Evolutionary conservation across 1,140 invertebrate species (phyloP).

Genomic region (Vanessa atalanta): DNA sequence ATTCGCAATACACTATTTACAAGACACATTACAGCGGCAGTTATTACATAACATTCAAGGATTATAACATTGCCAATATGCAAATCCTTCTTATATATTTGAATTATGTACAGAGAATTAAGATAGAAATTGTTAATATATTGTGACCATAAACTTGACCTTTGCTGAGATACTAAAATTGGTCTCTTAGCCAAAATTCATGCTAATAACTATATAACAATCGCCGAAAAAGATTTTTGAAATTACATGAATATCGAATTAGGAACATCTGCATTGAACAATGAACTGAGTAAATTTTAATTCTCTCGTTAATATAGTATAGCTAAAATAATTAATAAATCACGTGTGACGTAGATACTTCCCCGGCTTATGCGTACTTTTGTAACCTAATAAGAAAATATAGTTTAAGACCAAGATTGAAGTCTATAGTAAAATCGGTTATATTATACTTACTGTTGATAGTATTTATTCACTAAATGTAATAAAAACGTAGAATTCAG

Average conservation of each 20-base stretch:
- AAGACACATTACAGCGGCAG: slow-evolving; percentile 41
- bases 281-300: not conserved
- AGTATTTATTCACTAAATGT: slow-evolving; percentile 62
- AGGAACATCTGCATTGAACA: not conserved
- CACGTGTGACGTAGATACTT: slow-evolving; percentile 70
- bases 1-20: slow-evolving; percentile 56
- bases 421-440: slow-evolving; percentile 20
- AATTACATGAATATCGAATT: not conserved
- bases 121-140: slow-evolving; percentile 22
- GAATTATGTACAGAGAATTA: not conserved
- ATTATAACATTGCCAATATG: slow-evolving; percentile 35
- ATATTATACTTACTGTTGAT: slow-evolving; percentile 60
- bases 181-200: slow-evolving; percentile 52
- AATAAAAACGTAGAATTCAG: slow-evolving; percentile 60
- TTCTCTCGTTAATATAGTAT: slow-evolving; percentile 13
- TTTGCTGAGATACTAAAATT: slow-evolving; percentile 56
- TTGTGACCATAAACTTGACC: slow-evolving; percentile 70
- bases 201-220: slow-evolving; percentile 36
- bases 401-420: not conserved
- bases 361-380: slow-evolving; percentile 50
- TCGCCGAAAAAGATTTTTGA: not conserved
- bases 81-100: slow-evolving; percentile 33
- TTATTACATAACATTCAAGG: slow-evolving; percentile 71
- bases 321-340: slow-evolving; percentile 51
- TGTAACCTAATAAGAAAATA: slow-evolving; percentile 49